Conservation (phyloP, 2,113 vertebrate species). For the Gorsachius goisagi region DNA sequence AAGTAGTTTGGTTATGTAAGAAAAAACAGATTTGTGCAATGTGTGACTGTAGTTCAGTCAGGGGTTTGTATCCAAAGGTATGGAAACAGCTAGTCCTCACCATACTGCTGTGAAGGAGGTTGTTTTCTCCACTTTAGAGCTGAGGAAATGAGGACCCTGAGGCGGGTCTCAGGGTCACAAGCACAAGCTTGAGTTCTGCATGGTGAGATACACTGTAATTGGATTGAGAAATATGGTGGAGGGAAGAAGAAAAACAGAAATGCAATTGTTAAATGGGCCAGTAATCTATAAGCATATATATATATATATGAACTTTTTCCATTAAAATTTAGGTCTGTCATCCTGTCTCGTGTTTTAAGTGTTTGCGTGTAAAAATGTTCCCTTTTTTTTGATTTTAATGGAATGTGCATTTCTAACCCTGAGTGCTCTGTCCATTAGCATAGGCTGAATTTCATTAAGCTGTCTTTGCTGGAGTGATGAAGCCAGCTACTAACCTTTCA, state of each 20-base stretch:
- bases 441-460: background rate
- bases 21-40: background rate
- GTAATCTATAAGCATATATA: background rate
- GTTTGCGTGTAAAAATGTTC: background rate
- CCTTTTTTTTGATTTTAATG: background rate
- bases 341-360: background rate
- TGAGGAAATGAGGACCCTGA: background rate
- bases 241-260: background rate
- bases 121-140: background rate
- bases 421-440: background rate
- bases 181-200: background rate
- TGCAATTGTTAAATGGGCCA: background rate
- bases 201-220: background rate
- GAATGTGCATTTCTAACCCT: background rate
- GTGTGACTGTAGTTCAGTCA: background rate
- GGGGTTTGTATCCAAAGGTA: background rate
- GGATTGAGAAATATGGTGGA: background rate
- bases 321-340: background rate
- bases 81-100: accelerated
- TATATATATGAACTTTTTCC: background rate
- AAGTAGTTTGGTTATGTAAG: background rate
- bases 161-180: background rate
- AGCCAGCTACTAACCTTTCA: background rate
- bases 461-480: background rate
- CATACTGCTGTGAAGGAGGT: background rate